Base-by-base conservation (phyloP, 2,797 vertebrate species). In the Nasua narica region DNA sequence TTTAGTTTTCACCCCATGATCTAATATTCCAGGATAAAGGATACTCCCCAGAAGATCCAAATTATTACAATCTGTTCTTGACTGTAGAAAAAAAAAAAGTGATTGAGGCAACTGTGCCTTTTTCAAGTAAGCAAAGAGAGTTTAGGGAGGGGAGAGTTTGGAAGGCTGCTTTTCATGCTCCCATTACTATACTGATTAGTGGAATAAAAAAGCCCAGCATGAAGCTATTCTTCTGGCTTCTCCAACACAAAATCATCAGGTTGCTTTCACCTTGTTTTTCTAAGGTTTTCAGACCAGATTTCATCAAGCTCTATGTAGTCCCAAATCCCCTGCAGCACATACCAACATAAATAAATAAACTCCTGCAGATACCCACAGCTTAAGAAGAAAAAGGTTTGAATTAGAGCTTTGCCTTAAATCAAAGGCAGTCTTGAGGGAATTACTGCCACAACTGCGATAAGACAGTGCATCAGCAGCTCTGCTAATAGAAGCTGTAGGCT, bases 281-380 rank as follows among this genome's bases (percentile, higher is more conserved):
- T 95, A 84, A 88, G 69, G 79, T 93, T 97, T 97, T 92, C 92
- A 97, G 96, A 94, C 93, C 87, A 96, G 93, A 96, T 92, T 97
- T 98, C 69, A 0, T 32, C 90, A 93, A 62, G 69, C 78, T 54
- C n/a, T 95, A 72, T 46, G 87, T 37, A 46, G 91, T 3, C 0
- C 79, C 85, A 81, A 69, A 93, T 85, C 54, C 94, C 92, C 60
- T 67, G 89, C 69, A 97, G 65, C 76, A 87, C 56, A 83, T 48
- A 93, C 62, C 52, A 84, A 48, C 13, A 70, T 83, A 97, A 97
- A 96, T 87, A 91, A 84, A 86, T 91, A 69, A 48, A 81, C 81
- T 93, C 76, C 74, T 90, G 77, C 43, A 90, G 92, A 94, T 46
- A 82, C 29, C 56, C 32, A 94, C 58, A 89, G 84, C 40, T 52